Conservation (phyloP, 1,140 invertebrate genomes). For the Cheumatopsyche charites region DNA sequence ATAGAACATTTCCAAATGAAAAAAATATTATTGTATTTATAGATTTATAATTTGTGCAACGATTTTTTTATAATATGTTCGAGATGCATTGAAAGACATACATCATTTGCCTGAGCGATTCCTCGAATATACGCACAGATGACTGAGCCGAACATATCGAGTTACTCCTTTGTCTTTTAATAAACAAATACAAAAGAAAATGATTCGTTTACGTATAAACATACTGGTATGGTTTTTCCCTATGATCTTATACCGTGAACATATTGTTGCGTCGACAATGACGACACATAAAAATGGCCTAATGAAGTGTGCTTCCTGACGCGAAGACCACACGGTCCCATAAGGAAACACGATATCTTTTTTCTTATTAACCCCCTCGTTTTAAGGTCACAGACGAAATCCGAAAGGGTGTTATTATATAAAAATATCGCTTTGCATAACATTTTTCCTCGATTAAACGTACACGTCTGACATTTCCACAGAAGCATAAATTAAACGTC, state of each 20-base stretch:
- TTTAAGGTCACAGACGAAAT: neutral
- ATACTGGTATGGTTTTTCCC: slow-evolving; percentile 3
- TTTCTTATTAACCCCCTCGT: neutral
- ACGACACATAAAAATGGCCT: slow-evolving; percentile 42
- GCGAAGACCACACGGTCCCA: slow-evolving; percentile 36
- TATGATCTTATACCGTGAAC: neutral
- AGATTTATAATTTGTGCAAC: no score
- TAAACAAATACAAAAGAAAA: slow-evolving; percentile 18
- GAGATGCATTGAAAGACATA: slow-evolving; percentile 26
- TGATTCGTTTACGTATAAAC: neutral
- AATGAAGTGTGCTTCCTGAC: slow-evolving; percentile 48
- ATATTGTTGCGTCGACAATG: slow-evolving; percentile 21
- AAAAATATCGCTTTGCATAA: no score
- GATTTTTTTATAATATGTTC: slow-evolving; percentile 7
- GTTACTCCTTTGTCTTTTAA: slow-evolving; percentile 21
- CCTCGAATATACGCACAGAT: slow-evolving; percentile 10
- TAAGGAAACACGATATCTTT: slow-evolving; percentile 35
- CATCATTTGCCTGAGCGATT: slow-evolving; percentile 32
- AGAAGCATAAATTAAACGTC: slow-evolving; percentile 2
- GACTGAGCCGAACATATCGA: neutral
- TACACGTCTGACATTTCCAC: slow-evolving; percentile 3
- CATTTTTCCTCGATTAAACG: slow-evolving; percentile 9
- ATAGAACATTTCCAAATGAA: no score
- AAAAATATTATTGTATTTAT: no score
- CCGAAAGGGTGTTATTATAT: no score